Evolutionary conservation across 2,113 vertebrate species (phyloP).

Genomic region (Colossoma macropomum): DNA sequence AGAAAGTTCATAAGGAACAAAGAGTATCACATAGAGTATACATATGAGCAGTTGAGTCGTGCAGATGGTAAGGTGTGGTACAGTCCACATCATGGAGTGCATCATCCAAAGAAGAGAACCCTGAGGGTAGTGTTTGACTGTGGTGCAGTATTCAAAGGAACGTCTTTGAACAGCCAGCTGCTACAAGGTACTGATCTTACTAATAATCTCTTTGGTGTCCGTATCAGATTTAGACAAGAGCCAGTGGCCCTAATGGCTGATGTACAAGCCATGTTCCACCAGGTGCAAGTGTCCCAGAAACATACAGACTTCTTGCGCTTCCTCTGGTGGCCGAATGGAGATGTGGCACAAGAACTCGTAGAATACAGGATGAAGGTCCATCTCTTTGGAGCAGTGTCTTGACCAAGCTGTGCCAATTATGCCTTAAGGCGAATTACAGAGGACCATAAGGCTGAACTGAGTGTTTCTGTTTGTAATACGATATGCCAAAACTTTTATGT

Average conservation of each 20-base stretch:
- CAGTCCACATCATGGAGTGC: not conserved
- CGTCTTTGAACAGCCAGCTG: constrained; percentile 31
- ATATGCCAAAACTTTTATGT: too few species aligned
- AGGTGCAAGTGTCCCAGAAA: not conserved
- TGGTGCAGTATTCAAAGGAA: constrained; percentile 15
- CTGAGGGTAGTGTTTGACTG: constrained; percentile 29
- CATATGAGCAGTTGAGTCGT: not conserved
- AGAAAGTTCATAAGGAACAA: not conserved
- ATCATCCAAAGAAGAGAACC: constrained; percentile 9
- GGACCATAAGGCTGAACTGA: constrained; percentile 21
- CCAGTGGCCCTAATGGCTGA: constrained; percentile 36
- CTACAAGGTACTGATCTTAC: constrained; percentile 34
- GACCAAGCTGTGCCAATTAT: constrained; percentile 35
- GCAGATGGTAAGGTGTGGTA: constrained; percentile 3
- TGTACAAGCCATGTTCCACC: constrained; percentile 37
- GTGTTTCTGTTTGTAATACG: too few species aligned
- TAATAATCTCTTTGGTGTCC: constrained; percentile 1
- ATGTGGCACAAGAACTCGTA: not conserved
- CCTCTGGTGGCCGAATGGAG: constrained; percentile 41
- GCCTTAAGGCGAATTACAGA: constrained; percentile 27
- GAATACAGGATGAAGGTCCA: constrained; percentile 49
- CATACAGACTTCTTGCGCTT: constrained; percentile 33
- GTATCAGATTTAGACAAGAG: constrained; percentile 39
- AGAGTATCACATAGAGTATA: not conserved
- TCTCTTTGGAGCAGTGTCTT: constrained; percentile 44